A percentile compares a stretch with the other conserved stretches of the same genome.
Conservation (phyloP, 2,797 vertebrate genomes). For the Centroberyx gerrardi region DNA sequence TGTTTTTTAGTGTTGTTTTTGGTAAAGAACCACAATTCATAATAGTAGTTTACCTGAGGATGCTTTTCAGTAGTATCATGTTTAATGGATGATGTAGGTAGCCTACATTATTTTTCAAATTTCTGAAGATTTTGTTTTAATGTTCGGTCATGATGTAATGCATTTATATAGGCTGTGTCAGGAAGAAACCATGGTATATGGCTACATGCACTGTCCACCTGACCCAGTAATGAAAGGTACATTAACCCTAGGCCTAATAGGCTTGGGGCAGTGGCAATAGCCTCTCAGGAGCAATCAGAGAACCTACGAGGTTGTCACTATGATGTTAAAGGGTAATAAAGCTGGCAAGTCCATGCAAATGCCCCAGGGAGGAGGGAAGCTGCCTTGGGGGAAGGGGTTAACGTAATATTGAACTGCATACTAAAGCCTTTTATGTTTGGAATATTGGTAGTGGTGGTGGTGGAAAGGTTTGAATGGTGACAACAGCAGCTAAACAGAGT, state of each 20-base stretch:
- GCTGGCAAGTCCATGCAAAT: slow-evolving; percentile 16
- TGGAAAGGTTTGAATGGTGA: background rate
- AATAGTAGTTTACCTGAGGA: too few relatives aligned
- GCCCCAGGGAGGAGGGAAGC: slow-evolving; percentile 11
- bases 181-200: too few relatives aligned
- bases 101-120: too few relatives aligned
- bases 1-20: too few relatives aligned
- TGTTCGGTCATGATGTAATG: background rate
- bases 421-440: slow-evolving; percentile 31
- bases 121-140: too few relatives aligned
- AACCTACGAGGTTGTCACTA: slow-evolving; percentile 22
- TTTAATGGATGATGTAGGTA: too few relatives aligned
- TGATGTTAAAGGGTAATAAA: slow-evolving; percentile 40
- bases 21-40: too few relatives aligned
- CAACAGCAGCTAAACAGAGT: background rate
- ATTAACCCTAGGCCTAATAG: slow-evolving; percentile 21
- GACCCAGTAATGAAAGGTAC: slow-evolving; percentile 15
- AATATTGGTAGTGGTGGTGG: background rate
- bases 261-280: background rate
- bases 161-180: background rate
- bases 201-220: background rate
- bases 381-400: slow-evolving; percentile 26
- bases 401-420: slow-evolving; percentile 55
- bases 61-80: too few relatives aligned
- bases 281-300: slow-evolving; percentile 47